These are phyloP conservation scores for Phyllostomus discolor DNA, from an alignment of 2,113 vertebrate genomes.

Conservation along the genomic window DNA sequence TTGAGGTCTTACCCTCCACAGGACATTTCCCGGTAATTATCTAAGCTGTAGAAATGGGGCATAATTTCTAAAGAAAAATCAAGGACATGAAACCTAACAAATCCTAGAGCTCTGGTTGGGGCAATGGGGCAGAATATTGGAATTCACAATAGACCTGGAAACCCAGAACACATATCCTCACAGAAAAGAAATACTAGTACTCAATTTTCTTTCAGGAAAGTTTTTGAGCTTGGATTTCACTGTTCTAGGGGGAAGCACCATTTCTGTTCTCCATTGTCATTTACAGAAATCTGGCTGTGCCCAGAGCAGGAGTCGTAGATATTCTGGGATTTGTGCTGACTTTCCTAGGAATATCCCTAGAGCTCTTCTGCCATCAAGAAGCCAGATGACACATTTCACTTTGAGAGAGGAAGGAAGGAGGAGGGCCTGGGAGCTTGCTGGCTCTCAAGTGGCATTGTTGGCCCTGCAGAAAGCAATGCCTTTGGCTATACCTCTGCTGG, in stretches of 20 bases:
- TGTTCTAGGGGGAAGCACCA: not conserved
- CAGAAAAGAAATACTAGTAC: not conserved
- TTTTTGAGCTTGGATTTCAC: not conserved
- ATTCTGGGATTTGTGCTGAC: not conserved
- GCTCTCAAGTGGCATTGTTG: not conserved
- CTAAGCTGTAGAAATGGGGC: not conserved
- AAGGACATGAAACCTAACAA: not conserved
- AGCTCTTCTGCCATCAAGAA: not conserved
- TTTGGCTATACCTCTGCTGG: not conserved
- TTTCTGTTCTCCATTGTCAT: not conserved
- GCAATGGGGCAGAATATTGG: not conserved
- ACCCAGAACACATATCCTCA: not conserved
- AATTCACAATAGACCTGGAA: not conserved
- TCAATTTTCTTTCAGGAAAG: not conserved
- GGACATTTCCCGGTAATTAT: not conserved
- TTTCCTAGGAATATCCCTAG: not conserved
- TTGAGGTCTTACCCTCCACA: not conserved
- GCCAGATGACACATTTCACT: not conserved
- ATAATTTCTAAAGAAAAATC: not conserved
- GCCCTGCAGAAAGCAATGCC: fast-evolving
- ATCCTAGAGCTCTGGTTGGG: not conserved
- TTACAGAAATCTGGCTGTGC: not conserved
- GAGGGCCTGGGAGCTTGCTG: not conserved
- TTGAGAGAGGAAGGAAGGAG: not conserved
- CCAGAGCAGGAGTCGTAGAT: not conserved